phyloP scores from a whole-genome alignment of 2,113 vertebrate genomes.

The Microcebus griseorufus region DNA sequence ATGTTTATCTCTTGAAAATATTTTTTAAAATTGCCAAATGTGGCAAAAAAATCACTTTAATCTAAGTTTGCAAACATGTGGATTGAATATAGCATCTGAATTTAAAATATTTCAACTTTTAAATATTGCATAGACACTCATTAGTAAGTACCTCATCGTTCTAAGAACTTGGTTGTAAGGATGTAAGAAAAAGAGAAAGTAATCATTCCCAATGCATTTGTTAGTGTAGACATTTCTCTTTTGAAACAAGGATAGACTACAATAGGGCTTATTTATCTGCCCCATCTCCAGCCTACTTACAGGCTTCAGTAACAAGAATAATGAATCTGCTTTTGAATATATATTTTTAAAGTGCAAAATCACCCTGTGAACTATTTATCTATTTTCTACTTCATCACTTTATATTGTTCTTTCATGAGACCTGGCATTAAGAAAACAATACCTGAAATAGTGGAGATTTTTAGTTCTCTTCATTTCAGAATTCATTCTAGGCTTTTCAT shows the following conservation, averaged over 20 bases:
- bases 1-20: too few relatives aligned
- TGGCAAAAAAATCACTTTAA: background rate
- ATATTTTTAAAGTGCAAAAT: slow-evolving; percentile 2
- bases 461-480: background rate
- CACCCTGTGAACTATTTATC: background rate
- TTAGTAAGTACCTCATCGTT: background rate
- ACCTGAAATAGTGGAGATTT: background rate
- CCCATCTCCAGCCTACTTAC: background rate
- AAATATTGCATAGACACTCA: background rate
- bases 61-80: background rate
- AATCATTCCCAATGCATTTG: background rate
- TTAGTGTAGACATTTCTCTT: background rate
- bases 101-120: background rate
- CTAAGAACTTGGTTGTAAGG: background rate
- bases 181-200: background rate
- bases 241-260: background rate
- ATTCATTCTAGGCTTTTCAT: slow-evolving; percentile 11
- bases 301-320: background rate
- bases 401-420: background rate
- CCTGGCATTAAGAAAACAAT: background rate
- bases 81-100: background rate
- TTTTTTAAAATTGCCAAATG: background rate
- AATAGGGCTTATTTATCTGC: background rate
- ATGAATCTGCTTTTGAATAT: background rate
- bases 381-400: background rate